Conservation (phyloP, 2,888 invertebrate genomes). For the Odontocolon sp. region DNA sequence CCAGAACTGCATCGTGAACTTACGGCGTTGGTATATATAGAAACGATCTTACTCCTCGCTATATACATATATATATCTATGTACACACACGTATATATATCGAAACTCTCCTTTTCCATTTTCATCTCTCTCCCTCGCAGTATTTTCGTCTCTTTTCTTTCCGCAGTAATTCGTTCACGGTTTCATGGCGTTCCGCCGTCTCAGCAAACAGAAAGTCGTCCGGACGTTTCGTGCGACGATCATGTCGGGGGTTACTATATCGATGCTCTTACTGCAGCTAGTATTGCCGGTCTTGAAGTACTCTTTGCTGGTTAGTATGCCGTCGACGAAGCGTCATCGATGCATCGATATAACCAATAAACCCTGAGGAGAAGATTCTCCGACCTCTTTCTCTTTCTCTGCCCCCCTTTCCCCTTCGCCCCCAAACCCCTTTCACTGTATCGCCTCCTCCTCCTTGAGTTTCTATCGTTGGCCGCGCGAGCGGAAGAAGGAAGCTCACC, state of each 20-base stretch:
- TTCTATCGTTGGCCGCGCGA: too few relatives aligned
- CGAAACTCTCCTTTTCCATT: neutral
- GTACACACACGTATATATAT: too few relatives aligned
- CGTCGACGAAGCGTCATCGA: conserved; percentile 66
- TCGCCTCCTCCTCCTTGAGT: too few relatives aligned
- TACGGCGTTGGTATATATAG: neutral
- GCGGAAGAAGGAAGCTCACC: too few relatives aligned
- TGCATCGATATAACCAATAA: conserved; percentile 70
- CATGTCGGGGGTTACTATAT: conserved; percentile 19
- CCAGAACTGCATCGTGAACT: conserved; percentile 27
- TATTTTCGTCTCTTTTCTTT: conserved; percentile 6
- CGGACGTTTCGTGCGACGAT: conserved; percentile 31
- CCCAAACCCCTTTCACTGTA: too few relatives aligned
- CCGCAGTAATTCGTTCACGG: conserved; percentile 49
- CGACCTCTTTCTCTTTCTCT: neutral
- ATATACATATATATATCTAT: too few relatives aligned
- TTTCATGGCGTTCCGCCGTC: conserved; percentile 44
- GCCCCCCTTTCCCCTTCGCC: neutral
- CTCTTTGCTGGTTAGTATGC: conserved; percentile 61
- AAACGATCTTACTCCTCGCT: conserved; percentile 19
- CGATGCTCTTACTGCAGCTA: neutral
- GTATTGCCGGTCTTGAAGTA: neutral
- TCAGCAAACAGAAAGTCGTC: conserved; percentile 47
- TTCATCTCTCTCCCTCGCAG: neutral
- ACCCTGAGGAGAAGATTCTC: conserved; percentile 48